A percentile compares a stretch with the other conserved stretches of the same genome.
phyloP scores from a whole-genome alignment of 2,888 invertebrate species.

The Rhabditoides inermis region DNA sequence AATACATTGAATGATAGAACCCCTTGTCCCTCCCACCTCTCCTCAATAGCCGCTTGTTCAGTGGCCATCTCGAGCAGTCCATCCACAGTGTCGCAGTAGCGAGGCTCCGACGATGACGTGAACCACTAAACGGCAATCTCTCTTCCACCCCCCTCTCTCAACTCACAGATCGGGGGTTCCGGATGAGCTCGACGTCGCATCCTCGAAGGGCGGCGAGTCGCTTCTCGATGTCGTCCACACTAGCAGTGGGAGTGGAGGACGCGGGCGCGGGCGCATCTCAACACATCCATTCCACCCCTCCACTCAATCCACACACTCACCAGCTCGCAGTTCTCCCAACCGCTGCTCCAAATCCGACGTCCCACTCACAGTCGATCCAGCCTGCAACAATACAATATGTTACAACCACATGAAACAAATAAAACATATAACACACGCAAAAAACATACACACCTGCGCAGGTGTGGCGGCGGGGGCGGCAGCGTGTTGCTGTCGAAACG shows the following conservation, averaged over 20 bases:
- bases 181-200: constrained; percentile 41
- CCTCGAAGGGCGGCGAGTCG: constrained; percentile 39
- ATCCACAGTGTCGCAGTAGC: constrained; percentile 9
- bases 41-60: constrained; percentile 18
- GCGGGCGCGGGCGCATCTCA: constrained; percentile 1
- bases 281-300: too few relatives aligned
- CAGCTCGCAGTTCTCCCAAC: not conserved
- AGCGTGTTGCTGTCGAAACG: constrained; percentile 19
- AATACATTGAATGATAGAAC: not conserved
- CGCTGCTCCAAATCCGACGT: not conserved
- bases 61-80: constrained; percentile 21
- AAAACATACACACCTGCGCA: too few relatives aligned
- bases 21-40: constrained; percentile 5
- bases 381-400: too few relatives aligned
- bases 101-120: not conserved
- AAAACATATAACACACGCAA: too few relatives aligned
- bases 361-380: not conserved
- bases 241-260: too few relatives aligned
- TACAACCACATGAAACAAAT: too few relatives aligned
- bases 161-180: constrained; percentile 36
- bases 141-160: not conserved
- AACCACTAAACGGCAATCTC: not conserved
- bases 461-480: not conserved
- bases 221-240: constrained; percentile 37
- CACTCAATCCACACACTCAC: too few relatives aligned